Evolutionary conservation across 1,140 invertebrate genomes (phyloP), one percentile per base, ranked within the genome.

Genomic region (Heterodera schachtii): DNA sequence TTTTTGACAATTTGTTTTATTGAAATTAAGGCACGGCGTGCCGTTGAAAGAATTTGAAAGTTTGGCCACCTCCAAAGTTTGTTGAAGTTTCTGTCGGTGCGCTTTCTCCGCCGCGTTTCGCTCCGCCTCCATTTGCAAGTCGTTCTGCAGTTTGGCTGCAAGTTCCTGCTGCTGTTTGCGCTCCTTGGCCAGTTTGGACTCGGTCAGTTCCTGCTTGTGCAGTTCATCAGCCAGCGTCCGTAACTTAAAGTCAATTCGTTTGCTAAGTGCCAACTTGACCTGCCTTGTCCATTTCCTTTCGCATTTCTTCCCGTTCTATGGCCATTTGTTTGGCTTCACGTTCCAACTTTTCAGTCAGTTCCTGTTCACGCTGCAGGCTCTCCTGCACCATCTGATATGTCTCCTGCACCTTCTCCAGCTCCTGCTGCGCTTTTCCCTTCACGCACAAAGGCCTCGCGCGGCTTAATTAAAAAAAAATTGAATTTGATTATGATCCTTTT

Each of bases 21-120:
- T n/a, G n/a, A n/a, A n/a, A n/a, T n/a, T n/a, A n/a, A n/a, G n/a
- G n/a, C n/a, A n/a, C n/a, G n/a, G n/a, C n/a, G n/a, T n/a, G n/a
- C n/a, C n/a, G n/a, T n/a, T n/a, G n/a, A n/a, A n/a, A n/a, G n/a
- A n/a, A n/a, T n/a, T n/a, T n/a, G n/a, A n/a, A n/a, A n/a, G n/a
- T n/a, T n/a, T n/a, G n/a, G n/a, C 47, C 47, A 90, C 97, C 95
- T 92, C 87, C 90, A 99, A 93, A 86, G 96, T 98, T 90, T 97
- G 95, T 92, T 99, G 96, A 87, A 98, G 93, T 92, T 98, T 99
- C 86, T 95, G 93, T 92, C 98, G 98, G 81, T 98, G 95, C 43
- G 98, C 98, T 93, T 95, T 98, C 87, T 98, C 93, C 92, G 98
- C 96, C 92, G 98, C 98, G 88, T 97, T 95, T 92, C 98, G 98